phyloP scores from a whole-genome alignment of 2,888 invertebrate species.

The Phragmatobia fuliginosa region DNA sequence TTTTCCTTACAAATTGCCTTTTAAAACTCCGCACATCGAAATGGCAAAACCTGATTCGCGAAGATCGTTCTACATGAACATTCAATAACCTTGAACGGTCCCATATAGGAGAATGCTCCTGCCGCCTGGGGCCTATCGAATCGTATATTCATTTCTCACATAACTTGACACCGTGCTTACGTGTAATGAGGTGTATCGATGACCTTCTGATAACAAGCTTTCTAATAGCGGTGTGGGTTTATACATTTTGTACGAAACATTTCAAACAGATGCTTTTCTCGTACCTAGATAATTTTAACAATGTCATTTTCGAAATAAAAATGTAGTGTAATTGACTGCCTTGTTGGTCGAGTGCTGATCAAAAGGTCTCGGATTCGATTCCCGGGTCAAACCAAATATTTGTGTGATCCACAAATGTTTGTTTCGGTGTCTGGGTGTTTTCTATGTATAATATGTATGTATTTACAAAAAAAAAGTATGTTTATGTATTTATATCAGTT shows the following conservation, averaged over 20 bases:
- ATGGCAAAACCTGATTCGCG: slow-evolving; percentile 15
- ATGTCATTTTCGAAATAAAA: too few relatives aligned
- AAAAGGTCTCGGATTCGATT: too few relatives aligned
- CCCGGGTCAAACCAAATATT: too few relatives aligned
- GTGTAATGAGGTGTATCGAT: slow-evolving; percentile 17
- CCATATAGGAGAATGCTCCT: slow-evolving; percentile 28
- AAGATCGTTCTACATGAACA: slow-evolving; percentile 29
- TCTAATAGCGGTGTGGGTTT: slow-evolving; percentile 3
- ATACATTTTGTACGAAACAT: neutral
- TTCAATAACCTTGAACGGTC: slow-evolving; percentile 40
- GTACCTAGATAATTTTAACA: too few relatives aligned
- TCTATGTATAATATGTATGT: too few relatives aligned
- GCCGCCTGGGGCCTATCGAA: slow-evolving; percentile 36
- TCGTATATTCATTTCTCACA: slow-evolving; percentile 50
- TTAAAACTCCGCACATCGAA: slow-evolving; percentile 21
- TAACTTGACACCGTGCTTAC: slow-evolving; percentile 24
- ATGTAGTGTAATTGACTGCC: too few relatives aligned
- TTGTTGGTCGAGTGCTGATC: too few relatives aligned
- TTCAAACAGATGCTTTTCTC: neutral
- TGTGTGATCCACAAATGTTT: too few relatives aligned
- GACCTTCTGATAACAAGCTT: slow-evolving; percentile 12
- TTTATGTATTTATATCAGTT: too few relatives aligned
- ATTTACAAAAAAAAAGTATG: too few relatives aligned
- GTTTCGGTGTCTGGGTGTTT: too few relatives aligned
- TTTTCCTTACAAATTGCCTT: slow-evolving; percentile 22